Evolutionary conservation across 2,113 vertebrate genomes (phyloP).

Genomic region (Campylomormyrus tamandua): DNA sequence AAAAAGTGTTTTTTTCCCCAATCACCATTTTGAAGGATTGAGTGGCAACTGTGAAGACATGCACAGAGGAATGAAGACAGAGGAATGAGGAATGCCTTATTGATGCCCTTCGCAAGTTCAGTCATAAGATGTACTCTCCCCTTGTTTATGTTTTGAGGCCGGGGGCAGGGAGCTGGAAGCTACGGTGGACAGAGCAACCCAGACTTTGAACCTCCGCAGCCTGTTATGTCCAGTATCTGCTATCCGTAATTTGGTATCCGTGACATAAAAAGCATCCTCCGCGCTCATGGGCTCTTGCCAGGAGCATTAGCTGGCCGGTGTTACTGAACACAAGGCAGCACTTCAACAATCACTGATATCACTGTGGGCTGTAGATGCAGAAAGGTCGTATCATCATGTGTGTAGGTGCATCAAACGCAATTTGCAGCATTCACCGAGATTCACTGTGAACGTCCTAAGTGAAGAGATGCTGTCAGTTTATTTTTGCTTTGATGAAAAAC

Average conservation of each 20-base stretch:
- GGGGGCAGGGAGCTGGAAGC: neutral
- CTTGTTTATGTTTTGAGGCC: neutral
- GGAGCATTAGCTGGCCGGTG: neutral
- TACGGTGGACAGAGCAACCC: neutral
- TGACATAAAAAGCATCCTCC: neutral
- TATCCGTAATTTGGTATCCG: neutral
- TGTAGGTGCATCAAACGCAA: neutral
- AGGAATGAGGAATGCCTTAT: neutral
- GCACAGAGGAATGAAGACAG: neutral
- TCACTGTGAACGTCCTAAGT: neutral
- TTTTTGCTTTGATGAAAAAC: neutral
- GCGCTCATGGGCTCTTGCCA: neutral
- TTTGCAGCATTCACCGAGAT: neutral
- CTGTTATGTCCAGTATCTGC: neutral
- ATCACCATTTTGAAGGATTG: neutral
- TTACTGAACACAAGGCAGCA: neutral
- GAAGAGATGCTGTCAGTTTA: neutral
- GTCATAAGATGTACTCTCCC: neutral
- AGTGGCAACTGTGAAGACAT: conserved; percentile 1
- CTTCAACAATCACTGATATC: neutral
- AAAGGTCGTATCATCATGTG: neutral
- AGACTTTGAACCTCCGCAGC: neutral
- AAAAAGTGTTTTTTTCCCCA: neutral
- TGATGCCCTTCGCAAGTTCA: neutral
- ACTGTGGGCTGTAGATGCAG: neutral